Evolutionary conservation across 2,113 vertebrate species (phyloP), one percentile per base, ranked within the genome.

Genomic region (Melanocharis versteri): DNA sequence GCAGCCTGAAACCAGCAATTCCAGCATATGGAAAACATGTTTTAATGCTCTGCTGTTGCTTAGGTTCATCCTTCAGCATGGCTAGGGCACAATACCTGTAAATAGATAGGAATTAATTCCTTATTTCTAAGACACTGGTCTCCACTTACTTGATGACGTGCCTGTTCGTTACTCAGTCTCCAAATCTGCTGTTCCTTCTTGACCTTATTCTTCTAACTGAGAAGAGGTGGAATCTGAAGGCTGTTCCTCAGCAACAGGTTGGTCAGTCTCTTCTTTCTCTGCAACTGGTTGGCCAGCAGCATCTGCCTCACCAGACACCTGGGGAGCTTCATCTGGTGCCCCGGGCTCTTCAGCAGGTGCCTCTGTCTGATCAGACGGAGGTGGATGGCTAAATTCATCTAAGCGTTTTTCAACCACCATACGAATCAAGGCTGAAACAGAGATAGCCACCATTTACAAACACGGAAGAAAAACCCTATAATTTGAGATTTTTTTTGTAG

Each of bases 391-490:
- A 53, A 97, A 98, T 13, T 27, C 54, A 5, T 96, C 83, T 40
- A 97, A 69, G 28, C 98, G 98, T 31, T 94, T 98, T 94, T 97
- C 94, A 47, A 97, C 95, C 33, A 98, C 98, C 7, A 98, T 98
- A 27, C 96, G 83, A 87, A 99, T 99, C 96, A 99, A 91, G 89
- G 94, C 99, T 99, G 97, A 83, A 98, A 98, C 18, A 72, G 57
- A 94, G 60, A 94, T 30, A 95, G 23, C 7, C 73, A 60, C 60
- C 54, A 40, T 78, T 91, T 91, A 60, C 15, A 72, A 66, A 60
- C 51, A 79, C 2, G 3, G 42, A 82, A 27, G 24, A 60, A 56
- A 15, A 10, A 9, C 2, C 5, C 13, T 54, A 5, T 20, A 47
- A 64, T 80, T 69, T 58, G 47, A 93, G 31, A 80, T 42, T 20